Conservation (phyloP, 1,140 invertebrate species). For the Brachionus rotundiformis region DNA sequence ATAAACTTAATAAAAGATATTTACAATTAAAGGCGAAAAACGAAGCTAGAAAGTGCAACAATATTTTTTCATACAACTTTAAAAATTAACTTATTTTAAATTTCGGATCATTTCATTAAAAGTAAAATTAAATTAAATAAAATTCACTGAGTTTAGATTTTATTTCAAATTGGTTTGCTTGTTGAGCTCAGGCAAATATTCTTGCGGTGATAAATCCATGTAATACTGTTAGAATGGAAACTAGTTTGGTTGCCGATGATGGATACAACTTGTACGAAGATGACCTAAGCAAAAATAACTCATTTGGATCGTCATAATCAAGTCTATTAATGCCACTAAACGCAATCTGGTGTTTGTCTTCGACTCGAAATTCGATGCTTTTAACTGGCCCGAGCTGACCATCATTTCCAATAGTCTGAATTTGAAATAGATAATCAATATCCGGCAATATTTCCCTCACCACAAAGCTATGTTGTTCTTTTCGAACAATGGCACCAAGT, state of each 20-base stretch:
- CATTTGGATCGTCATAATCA: constrained; percentile 33
- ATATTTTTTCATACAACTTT: neutral
- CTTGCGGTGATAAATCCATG: neutral
- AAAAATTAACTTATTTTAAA: constrained; percentile 42
- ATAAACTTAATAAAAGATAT: neutral
- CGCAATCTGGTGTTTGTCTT: neutral
- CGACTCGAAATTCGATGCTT: neutral
- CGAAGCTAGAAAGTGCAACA: constrained; percentile 11
- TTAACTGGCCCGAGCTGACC: neutral
- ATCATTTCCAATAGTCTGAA: constrained; percentile 26
- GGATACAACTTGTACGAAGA: neutral
- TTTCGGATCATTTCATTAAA: constrained; percentile 7
- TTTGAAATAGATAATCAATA: constrained; percentile 13
- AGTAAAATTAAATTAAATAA: constrained; percentile 24
- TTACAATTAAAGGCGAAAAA: neutral
- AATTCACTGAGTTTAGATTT: constrained; percentile 34
- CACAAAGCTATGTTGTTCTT: constrained; percentile 36
- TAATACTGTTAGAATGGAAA: neutral
- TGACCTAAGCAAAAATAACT: neutral
- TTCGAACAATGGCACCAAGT: neutral
- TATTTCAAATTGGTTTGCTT: neutral
- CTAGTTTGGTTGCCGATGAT: neutral
- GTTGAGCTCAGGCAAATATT: neutral
- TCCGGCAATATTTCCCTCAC: neutral
- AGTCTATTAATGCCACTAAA: neutral